Conservation (phyloP, 2,113 vertebrate species). For the Apodemus speciosus region DNA sequence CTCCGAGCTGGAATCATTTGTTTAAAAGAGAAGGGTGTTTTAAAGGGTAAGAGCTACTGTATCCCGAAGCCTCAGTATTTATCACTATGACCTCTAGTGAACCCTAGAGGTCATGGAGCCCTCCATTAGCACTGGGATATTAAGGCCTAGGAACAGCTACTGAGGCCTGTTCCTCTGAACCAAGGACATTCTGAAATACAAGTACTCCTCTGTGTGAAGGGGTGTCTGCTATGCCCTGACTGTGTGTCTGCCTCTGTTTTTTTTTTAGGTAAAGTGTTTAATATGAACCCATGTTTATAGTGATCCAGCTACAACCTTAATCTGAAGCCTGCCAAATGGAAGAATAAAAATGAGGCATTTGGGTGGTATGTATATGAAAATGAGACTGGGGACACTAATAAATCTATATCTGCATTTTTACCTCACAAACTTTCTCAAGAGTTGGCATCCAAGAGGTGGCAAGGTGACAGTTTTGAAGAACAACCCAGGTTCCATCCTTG, state of each 20-base stretch:
- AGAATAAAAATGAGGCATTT: neutral
- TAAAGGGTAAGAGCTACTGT: neutral
- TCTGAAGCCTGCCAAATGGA: neutral
- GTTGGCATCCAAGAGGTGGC: constrained; percentile 95
- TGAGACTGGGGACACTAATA: neutral
- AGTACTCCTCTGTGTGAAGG: rapidly evolving
- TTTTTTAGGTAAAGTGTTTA: neutral
- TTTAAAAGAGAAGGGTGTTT: neutral
- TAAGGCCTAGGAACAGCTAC: too few relatives aligned
- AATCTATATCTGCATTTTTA: constrained; percentile 70
- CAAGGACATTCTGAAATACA: neutral
- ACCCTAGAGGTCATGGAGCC: rapidly evolving
- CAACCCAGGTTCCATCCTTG: constrained; percentile 92
- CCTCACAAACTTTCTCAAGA: constrained; percentile 94
- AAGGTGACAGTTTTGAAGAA: constrained; percentile 94
- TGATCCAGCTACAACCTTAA: neutral
- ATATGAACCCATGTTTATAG: neutral
- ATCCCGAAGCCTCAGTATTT: neutral
- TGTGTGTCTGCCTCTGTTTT: rapidly evolving
- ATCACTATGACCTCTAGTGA: neutral
- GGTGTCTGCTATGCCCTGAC: neutral
- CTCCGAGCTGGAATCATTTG: neutral
- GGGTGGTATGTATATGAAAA: neutral
- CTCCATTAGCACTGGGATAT: neutral
- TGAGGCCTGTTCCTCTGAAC: neutral